Evolutionary conservation across 53 echinoderm and acorn worm species (phyloP).

Genomic region (Arbacia lixula): DNA sequence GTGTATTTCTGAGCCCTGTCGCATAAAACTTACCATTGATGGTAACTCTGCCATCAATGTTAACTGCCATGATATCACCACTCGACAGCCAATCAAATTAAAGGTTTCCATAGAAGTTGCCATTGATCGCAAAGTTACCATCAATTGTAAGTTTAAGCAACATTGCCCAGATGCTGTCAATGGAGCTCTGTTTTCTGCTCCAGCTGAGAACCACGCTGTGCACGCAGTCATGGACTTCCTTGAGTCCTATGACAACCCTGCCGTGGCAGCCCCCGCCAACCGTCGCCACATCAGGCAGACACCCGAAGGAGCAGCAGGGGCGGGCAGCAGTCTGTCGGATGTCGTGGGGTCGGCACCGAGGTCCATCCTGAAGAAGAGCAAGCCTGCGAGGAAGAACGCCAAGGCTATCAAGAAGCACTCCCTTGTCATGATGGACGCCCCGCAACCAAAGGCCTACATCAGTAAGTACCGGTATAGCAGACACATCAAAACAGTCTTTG

Average conservation of each 20-base stretch:
- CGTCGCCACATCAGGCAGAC: too few species aligned
- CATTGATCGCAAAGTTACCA: too few species aligned
- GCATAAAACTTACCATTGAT: too few species aligned
- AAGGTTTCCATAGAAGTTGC: too few species aligned
- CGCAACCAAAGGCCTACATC: constrained; percentile 57
- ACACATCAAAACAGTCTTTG: too few species aligned
- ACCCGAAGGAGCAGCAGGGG: neutral
- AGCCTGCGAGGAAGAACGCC: neutral
- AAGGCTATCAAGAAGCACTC: constrained; percentile 24
- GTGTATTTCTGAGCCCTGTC: neutral
- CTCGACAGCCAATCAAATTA: too few species aligned
- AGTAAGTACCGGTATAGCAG: too few species aligned
- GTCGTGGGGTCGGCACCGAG: neutral
- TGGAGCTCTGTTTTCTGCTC: neutral
- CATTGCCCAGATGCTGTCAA: too few species aligned
- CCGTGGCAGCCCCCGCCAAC: neutral
- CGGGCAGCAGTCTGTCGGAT: neutral
- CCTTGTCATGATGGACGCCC: constrained; percentile 29
- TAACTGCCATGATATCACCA: too few species aligned
- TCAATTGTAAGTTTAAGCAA: neutral
- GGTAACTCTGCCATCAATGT: too few species aligned
- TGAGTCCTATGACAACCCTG: neutral
- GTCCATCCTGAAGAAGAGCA: constrained; percentile 50
- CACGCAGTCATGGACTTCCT: neutral
- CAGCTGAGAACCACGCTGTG: constrained; percentile 1